Percentiles rank a stretch among this genome's conserved stretches.
Evolutionary conservation across 1,140 invertebrate genomes (phyloP).

Genomic region (Megalopta genalis): DNA sequence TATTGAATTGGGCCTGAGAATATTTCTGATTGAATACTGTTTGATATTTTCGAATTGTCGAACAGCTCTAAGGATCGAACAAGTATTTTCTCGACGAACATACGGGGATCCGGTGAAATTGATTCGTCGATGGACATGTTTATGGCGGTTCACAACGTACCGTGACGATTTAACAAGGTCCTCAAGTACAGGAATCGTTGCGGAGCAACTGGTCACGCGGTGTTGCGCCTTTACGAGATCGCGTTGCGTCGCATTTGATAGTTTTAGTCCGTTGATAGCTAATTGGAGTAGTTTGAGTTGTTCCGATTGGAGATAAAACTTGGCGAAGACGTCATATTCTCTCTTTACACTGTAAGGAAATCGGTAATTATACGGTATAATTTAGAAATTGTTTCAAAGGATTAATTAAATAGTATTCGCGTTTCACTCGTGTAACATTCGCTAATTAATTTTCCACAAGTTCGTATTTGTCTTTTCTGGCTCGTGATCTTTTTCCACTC

Average conservation of each 20-base stretch:
- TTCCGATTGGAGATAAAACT: no score
- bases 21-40: no score
- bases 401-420: not conserved
- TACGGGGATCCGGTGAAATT: constrained; percentile 18
- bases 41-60: not conserved
- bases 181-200: not conserved
- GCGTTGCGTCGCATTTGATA: no score
- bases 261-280: no score
- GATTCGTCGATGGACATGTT: not conserved
- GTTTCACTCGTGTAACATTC: not conserved
- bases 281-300: no score
- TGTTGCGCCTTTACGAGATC: not conserved
- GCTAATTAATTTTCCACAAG: not conserved
- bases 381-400: not conserved
- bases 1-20: no score
- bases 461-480: not conserved
- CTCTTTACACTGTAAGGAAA: no score
- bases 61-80: not conserved
- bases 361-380: not conserved
- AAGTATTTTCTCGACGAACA: constrained; percentile 15
- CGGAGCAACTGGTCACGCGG: not conserved
- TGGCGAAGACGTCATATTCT: no score
- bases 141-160: not conserved
- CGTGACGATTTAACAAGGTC: constrained; percentile 24
- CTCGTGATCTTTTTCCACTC: not conserved